A percentile compares a stretch with the other conserved stretches of the same genome.
Evolutionary conservation across 35 echinoderm and acorn worm species (phyloP).

Genomic region (Hemicentrotus pulcherrimus): DNA sequence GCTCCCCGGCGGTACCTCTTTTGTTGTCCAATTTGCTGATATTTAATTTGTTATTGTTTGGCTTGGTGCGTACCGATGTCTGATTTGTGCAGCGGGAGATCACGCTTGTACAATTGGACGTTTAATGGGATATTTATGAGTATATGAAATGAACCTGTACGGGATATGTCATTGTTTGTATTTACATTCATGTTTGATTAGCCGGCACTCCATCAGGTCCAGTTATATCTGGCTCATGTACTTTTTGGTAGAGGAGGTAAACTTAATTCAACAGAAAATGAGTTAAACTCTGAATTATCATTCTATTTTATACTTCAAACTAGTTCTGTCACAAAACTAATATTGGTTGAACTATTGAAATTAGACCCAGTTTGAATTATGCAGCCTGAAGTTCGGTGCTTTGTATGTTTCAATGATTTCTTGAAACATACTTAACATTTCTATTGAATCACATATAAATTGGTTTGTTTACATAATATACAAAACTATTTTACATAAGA

Average conservation of each 20-base stretch:
- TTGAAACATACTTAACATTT: no score
- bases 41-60: constrained; percentile 20
- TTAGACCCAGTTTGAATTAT: no score
- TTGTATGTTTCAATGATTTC: no score
- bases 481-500: no score
- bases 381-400: no score
- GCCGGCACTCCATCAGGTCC: background rate
- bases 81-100: background rate
- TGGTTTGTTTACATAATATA: no score
- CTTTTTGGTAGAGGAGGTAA: background rate
- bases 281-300: no score
- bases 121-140: constrained; percentile 14
- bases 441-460: no score
- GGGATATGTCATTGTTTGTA: background rate
- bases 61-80: background rate
- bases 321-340: no score
- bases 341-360: no score
- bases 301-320: no score
- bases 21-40: constrained; percentile 11
- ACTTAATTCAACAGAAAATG: no score
- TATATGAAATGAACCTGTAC: background rate
- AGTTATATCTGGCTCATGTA: background rate
- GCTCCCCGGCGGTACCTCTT: background rate
- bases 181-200: background rate
- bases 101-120: background rate